Evolutionary conservation across 2,113 vertebrate species (phyloP), one percentile per base, ranked within the genome.

Genomic region (Lagopus muta): DNA sequence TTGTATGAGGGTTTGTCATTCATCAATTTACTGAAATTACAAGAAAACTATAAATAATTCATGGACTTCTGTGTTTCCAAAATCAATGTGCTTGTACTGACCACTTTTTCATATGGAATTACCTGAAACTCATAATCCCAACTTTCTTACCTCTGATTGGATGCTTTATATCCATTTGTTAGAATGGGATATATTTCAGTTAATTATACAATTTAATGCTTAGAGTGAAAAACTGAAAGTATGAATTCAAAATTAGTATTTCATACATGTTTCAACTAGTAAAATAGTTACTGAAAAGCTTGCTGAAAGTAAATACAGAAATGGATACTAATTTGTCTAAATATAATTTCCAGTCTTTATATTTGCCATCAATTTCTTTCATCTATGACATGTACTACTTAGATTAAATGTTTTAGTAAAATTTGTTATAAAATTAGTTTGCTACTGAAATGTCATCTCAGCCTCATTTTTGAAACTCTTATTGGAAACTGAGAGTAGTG

Each of bases 311-410:
- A 95, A 94, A 88, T 80, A 87, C 57, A 76, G 92, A 95, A 94
- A 54, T 85, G 45, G 91, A 70, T 92, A 79, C 74, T 94, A 71
- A 88, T 94, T 87, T 88, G 54, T 82, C 34, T 48, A 89, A 94
- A 87, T 89, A 79, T 82, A 89, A 89, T 91, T 94, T 82, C 66
- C 67, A 85, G 48, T 82, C 67, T 57, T 34, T 86, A 28, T 95
- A 83, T 95, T 95, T 95, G 92, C 87, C 90, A 89, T 85, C 54
- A 89, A 66, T 94, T 95, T 94, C 45, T 85, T 50, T 94, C 65
- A 82, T 89, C 58, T 89, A 7, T 69, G 74, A 76, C 82, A 70
- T 91, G 45, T 87, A 73, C n/a, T 85, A 55, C n/a, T 65, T 62
- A 77, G 58, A 88, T 88, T 77, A 85, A 91, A 82, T 85, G 64